Conservation (phyloP, 1,140 invertebrate species). For the Hyposmocoma kahamanoa region DNA sequence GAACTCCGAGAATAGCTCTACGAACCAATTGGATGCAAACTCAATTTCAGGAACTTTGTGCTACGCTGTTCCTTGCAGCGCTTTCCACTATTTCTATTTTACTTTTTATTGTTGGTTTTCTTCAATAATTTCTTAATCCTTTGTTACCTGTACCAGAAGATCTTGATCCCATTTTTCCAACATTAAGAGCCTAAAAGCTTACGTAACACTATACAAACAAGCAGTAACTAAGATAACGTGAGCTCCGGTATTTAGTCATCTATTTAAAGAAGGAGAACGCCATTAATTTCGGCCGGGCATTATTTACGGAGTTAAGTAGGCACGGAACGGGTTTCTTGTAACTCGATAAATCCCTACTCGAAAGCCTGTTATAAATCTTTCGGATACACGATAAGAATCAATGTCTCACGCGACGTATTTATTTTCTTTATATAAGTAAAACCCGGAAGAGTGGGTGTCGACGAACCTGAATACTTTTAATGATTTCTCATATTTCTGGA, state of each 20-base stretch:
- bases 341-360: slow-evolving; percentile 53
- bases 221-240: slow-evolving; percentile 58
- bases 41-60: too few relatives aligned
- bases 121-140: too few relatives aligned
- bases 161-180: not conserved
- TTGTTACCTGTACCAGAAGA: not conserved
- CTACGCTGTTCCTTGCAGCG: too few relatives aligned
- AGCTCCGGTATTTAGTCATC: slow-evolving; percentile 64
- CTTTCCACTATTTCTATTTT: not conserved
- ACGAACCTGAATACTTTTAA: slow-evolving; percentile 30
- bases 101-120: too few relatives aligned
- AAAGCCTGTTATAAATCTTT: slow-evolving; percentile 64
- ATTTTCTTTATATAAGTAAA: slow-evolving; percentile 44
- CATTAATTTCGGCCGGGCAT: slow-evolving; percentile 61
- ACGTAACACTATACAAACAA: slow-evolving; percentile 57
- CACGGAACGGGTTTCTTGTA: slow-evolving; percentile 66
- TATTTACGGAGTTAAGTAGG: slow-evolving; percentile 69
- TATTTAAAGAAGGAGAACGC: slow-evolving; percentile 68
- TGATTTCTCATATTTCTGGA: slow-evolving; percentile 45
- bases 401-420: slow-evolving; percentile 62
- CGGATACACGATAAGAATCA: slow-evolving; percentile 67
- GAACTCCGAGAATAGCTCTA: too few relatives aligned
- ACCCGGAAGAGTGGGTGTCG: slow-evolving; percentile 41
- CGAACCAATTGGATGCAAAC: too few relatives aligned
- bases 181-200: too few relatives aligned